A percentile compares a stretch with the other conserved stretches of the same genome.
phyloP scores from a whole-genome alignment of 30 jellyfish, hydroid and myxozoan genomes.

The Pelagia noctiluca region DNA sequence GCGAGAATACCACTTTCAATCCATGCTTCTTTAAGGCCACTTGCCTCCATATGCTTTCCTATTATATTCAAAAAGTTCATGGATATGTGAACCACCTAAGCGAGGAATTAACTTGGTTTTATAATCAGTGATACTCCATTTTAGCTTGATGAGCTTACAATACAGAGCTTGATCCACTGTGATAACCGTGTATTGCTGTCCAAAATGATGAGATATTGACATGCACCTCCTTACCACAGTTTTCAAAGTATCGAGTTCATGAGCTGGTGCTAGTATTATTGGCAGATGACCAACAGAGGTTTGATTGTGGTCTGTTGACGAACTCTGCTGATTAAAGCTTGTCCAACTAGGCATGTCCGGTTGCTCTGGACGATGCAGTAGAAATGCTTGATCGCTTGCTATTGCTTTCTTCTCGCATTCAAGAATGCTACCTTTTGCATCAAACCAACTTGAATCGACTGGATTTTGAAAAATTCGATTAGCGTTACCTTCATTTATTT shows the following conservation, averaged over 20 bases:
- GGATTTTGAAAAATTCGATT: too few relatives aligned
- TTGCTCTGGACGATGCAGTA: background rate
- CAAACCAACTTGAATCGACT: too few relatives aligned
- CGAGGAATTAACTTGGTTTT: too few relatives aligned
- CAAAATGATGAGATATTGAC: background rate
- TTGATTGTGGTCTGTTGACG: background rate
- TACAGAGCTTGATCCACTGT: conserved; percentile 16
- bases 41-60: too few relatives aligned
- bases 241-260: background rate
- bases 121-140: too few relatives aligned
- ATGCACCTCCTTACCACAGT: background rate
- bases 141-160: conserved; percentile 1
- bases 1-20: conserved; percentile 1
- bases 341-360: background rate
- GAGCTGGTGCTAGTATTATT: background rate
- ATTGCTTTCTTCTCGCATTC: background rate
- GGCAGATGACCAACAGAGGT: background rate
- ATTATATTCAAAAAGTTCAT: too few relatives aligned
- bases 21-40: background rate
- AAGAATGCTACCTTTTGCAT: too few relatives aligned
- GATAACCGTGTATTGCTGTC: background rate
- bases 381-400: background rate
- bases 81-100: too few relatives aligned
- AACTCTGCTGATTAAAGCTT: background rate
- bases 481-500: too few relatives aligned